Evolutionary conservation across 1,140 invertebrate species (phyloP).

Genomic region (Paralvinella palmiformis): DNA sequence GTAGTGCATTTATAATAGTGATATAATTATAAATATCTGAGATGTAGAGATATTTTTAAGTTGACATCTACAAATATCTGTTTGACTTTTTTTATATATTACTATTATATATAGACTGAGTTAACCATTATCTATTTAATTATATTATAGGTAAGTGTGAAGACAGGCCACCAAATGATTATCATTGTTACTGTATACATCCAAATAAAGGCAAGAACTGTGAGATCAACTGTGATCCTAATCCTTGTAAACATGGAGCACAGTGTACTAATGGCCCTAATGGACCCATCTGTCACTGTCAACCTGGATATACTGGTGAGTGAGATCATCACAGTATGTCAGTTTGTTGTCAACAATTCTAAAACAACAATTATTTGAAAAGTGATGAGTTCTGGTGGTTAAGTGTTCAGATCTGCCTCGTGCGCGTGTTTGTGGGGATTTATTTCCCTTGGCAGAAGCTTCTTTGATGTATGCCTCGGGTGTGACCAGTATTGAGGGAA

Average conservation of each 20-base stretch:
- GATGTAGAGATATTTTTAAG: background rate
- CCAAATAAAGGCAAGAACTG: constrained; percentile 71
- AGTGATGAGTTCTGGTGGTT: background rate
- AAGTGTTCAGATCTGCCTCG: background rate
- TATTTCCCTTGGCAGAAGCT: background rate
- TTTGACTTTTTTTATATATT: background rate
- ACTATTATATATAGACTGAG: background rate
- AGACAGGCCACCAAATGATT: too few species aligned
- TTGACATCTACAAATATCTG: background rate
- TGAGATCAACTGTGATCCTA: constrained; percentile 71
- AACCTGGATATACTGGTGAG: constrained; percentile 7
- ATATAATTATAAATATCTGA: background rate
- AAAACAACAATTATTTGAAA: background rate
- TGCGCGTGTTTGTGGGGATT: background rate
- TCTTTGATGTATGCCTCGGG: background rate
- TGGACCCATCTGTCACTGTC: constrained; percentile 25
- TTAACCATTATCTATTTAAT: background rate
- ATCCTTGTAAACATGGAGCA: constrained; percentile 75
- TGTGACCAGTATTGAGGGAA: background rate
- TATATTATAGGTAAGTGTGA: too few species aligned
- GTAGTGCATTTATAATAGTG: background rate
- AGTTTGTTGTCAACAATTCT: background rate
- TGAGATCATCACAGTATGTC: background rate
- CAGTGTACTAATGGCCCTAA: constrained; percentile 66
- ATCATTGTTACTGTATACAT: constrained; percentile 62